phyloP scores from a whole-genome alignment of 2,888 invertebrate species.

The Aquatica leii region DNA sequence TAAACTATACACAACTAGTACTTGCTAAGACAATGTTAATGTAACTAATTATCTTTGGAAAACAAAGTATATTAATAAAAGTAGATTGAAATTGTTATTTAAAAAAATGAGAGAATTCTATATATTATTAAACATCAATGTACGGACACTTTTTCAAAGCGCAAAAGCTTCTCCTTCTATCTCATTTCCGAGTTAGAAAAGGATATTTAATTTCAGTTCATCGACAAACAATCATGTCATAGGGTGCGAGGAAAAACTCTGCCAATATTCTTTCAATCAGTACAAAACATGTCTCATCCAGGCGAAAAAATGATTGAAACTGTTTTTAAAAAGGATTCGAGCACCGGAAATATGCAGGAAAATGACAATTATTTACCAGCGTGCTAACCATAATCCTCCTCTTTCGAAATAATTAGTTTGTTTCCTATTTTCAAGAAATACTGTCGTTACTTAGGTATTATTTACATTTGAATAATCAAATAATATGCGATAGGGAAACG shows the following conservation, averaged over 20 bases:
- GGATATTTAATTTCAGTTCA: slow-evolving; percentile 59
- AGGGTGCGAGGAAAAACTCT: slow-evolving; percentile 48
- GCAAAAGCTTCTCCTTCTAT: slow-evolving; percentile 42
- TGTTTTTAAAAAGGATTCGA: slow-evolving; percentile 50
- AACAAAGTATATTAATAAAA: too few species aligned
- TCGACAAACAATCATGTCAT: slow-evolving; percentile 57
- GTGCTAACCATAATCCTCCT: slow-evolving; percentile 6
- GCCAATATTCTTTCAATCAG: slow-evolving; percentile 59
- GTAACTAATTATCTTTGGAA: too few species aligned
- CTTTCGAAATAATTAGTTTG: slow-evolving; percentile 25
- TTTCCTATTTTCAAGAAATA: slow-evolving; percentile 23
- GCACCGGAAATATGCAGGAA: slow-evolving; percentile 58
- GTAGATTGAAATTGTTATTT: too few species aligned
- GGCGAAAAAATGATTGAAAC: slow-evolving; percentile 54
- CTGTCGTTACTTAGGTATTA: slow-evolving; percentile 11
- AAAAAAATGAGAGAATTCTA: not conserved
- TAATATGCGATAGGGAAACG: slow-evolving; percentile 21
- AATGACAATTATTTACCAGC: slow-evolving; percentile 53
- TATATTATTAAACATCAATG: slow-evolving; percentile 21
- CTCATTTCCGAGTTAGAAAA: slow-evolving; percentile 58
- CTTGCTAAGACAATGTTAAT: too few species aligned
- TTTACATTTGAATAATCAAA: slow-evolving; percentile 31
- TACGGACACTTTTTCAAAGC: slow-evolving; percentile 28
- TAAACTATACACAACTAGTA: too few species aligned
- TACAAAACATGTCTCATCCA: slow-evolving; percentile 56